Base-by-base conservation (phyloP, 2,888 invertebrate species). In the Tiliacea aurago region DNA sequence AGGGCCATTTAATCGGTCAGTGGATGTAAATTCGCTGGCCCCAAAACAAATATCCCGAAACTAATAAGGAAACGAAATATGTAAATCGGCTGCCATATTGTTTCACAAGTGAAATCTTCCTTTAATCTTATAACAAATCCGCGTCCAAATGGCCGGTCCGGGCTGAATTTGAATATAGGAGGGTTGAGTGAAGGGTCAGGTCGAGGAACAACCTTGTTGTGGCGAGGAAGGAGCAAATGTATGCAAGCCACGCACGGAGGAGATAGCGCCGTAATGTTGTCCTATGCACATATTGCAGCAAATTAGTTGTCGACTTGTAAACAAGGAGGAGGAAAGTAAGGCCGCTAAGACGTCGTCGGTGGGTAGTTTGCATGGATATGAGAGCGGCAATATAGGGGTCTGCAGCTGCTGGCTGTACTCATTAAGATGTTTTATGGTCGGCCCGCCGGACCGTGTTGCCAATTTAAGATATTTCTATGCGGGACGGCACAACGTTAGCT, bases 71-170 rank as follows among this genome's bases (percentile, higher is more conserved):
- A 96, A 95, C 96, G 96, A 96, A 96, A 96, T 96, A 96, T 96
- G 96, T 96, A 96, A 96, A 96, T 96, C 94, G 94, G 93, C 92
- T 95, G 94, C 95, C 95, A 96, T 96, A 96, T 96, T 96, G 96
- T 96, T 96, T 95, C 95, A 94, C 95, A 96, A 96, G 96, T 96
- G 95, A 96, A 96, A 96, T 96, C 96, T 96, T 96, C 96, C 96
- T 96, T 96, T 96, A 96, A 96, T 96, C 96, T 96, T 96, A 96
- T 96, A 96, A 96, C 96, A 96, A 96, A 96, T 96, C 96, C 95
- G 95, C 94, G 96, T 96, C 94, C 95, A 96, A 96, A 96, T 96
- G 96, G 95, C 94, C 96, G 95, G 95, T 91, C 93, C 92, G 94
- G 93, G 92, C 88, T 87, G 90, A 94, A 96, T 96, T 96, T 96